These are phyloP conservation scores for Dasyprocta punctata DNA, from an alignment of 2,113 vertebrate genomes.

Conservation along the genomic window DNA sequence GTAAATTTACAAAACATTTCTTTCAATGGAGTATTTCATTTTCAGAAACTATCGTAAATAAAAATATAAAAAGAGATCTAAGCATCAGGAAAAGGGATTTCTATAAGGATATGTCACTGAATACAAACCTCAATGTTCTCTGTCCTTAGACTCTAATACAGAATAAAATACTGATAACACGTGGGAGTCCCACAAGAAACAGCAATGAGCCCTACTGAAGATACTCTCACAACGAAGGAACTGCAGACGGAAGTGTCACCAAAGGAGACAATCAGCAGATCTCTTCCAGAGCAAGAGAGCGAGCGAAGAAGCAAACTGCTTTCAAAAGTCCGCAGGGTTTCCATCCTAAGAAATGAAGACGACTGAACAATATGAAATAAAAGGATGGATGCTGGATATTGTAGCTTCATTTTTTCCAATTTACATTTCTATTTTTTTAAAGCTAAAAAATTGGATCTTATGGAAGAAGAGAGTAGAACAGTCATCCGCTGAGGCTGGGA, in stretches of 20 bases:
- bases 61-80: background rate
- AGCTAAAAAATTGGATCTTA: background rate
- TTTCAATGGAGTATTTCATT: background rate
- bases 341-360: background rate
- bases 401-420: background rate
- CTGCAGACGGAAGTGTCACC: background rate
- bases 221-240: background rate
- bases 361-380: background rate
- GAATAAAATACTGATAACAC: background rate
- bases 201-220: background rate
- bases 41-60: slow-evolving; percentile 15
- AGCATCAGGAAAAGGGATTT: background rate
- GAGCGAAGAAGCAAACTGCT: background rate
- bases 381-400: background rate
- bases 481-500: background rate
- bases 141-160: background rate
- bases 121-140: background rate
- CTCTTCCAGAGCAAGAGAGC: background rate
- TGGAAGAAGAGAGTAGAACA: background rate
- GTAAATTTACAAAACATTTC: background rate
- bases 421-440: background rate
- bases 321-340: background rate
- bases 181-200: background rate
- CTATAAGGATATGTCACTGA: background rate
- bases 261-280: background rate